phyloP scores from a whole-genome alignment of 2,888 invertebrate genomes.

The Crepidodera aurea region DNA sequence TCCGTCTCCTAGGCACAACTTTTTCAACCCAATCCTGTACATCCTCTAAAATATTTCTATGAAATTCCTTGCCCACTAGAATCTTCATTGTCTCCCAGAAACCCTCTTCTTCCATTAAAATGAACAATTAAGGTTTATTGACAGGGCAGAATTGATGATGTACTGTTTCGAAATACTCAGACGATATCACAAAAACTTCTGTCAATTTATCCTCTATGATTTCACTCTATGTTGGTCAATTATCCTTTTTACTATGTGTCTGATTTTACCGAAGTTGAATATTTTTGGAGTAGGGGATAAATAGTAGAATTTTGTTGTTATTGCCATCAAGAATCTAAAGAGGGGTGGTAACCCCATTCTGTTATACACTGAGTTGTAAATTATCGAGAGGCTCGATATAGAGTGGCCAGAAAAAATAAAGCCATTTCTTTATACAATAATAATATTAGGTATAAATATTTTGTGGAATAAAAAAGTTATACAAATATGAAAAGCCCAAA shows the following conservation, averaged over 20 bases:
- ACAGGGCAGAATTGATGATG: constrained; percentile 3
- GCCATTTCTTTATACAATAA: too few relatives aligned
- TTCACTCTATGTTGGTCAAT: too few relatives aligned
- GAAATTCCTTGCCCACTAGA: constrained; percentile 65
- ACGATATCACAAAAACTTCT: not conserved
- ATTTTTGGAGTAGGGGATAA: not conserved
- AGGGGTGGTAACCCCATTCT: constrained; percentile 14
- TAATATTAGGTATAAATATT: not conserved
- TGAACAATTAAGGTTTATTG: constrained; percentile 44
- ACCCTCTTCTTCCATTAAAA: constrained; percentile 16
- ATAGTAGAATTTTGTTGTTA: constrained; percentile 20
- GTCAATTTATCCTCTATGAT: not conserved
- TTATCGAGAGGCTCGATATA: constrained; percentile 18
- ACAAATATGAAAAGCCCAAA: too few relatives aligned
- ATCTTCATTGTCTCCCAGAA: constrained; percentile 73
- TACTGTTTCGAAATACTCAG: not conserved
- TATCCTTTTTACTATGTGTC: not conserved
- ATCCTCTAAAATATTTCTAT: constrained; percentile 61
- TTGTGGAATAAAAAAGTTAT: too few relatives aligned
- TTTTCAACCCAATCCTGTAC: constrained; percentile 55
- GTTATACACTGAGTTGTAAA: constrained; percentile 15
- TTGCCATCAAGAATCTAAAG: constrained; percentile 10
- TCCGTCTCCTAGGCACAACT: constrained; percentile 42
- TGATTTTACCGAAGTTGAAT: constrained; percentile 1
- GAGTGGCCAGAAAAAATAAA: constrained; percentile 18